A percentile compares a stretch with the other conserved stretches of the same genome.
These are phyloP conservation scores for Rhizoglyphus robini DNA, from an alignment of 1,140 invertebrate species.

Conservation along the genomic window DNA sequence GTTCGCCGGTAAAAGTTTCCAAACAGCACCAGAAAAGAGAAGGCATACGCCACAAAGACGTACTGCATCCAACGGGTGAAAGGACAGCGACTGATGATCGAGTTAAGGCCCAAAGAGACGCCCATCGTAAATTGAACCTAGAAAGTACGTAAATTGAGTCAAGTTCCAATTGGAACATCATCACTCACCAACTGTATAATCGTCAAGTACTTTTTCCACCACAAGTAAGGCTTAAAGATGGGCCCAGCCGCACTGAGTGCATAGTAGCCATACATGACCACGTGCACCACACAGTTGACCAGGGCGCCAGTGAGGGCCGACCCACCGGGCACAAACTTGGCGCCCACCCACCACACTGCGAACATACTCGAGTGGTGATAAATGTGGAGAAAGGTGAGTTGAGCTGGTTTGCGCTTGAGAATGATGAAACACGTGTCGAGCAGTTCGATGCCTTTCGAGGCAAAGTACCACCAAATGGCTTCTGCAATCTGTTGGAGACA, in stretches of 20 bases:
- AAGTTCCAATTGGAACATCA: background rate
- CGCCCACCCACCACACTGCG: slow-evolving; percentile 83
- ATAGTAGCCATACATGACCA: slow-evolving; percentile 88
- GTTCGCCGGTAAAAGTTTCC: slow-evolving; percentile 77
- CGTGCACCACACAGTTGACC: slow-evolving; percentile 79
- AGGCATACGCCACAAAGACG: slow-evolving; percentile 74
- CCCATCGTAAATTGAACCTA: slow-evolving; percentile 74
- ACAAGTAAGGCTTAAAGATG: slow-evolving; percentile 57
- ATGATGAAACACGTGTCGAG: slow-evolving; percentile 85
- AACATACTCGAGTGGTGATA: slow-evolving; percentile 90
- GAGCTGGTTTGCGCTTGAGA: slow-evolving; percentile 67
- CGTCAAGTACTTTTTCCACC: slow-evolving; percentile 74
- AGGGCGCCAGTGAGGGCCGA: slow-evolving; percentile 68
- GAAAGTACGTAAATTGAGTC: slow-evolving; percentile 26
- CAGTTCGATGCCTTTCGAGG: slow-evolving; percentile 85
- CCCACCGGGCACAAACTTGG: slow-evolving; percentile 90
- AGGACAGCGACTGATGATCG: slow-evolving; percentile 63
- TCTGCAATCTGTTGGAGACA: slow-evolving; percentile 59
- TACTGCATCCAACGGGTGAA: slow-evolving; percentile 91
- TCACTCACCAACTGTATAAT: slow-evolving; percentile 49
- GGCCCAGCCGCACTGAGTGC: slow-evolving; percentile 67
- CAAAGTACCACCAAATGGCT: slow-evolving; percentile 92
- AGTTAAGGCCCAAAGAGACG: slow-evolving; percentile 63
- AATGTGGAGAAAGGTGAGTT: slow-evolving; percentile 74
- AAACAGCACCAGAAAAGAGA: slow-evolving; percentile 76